Percentiles rank a stretch among this genome's conserved stretches.
Conservation (phyloP, 2,797 vertebrate genomes). For the Triplophysa bombifrons region DNA sequence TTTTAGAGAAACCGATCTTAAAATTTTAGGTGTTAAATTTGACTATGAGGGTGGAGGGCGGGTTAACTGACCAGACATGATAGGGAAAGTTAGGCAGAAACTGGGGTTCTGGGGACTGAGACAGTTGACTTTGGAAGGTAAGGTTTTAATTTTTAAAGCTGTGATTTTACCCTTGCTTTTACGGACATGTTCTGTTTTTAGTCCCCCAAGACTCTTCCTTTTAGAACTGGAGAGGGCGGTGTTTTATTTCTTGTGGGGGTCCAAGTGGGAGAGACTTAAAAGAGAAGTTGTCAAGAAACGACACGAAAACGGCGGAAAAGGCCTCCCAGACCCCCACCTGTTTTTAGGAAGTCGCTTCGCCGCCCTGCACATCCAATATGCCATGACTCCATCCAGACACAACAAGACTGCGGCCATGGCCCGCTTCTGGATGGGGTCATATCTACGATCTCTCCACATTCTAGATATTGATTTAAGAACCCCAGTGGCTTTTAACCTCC, state of each 20-base stretch:
- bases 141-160: conserved; percentile 50
- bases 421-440: background rate
- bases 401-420: conserved; percentile 7
- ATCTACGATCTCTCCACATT: background rate
- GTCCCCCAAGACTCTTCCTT: background rate
- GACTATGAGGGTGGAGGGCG: background rate
- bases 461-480: background rate
- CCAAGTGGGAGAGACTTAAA: conserved; percentile 44
- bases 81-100: conserved; percentile 27
- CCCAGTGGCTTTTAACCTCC: conserved; percentile 15
- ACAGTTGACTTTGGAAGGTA: background rate
- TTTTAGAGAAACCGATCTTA: background rate
- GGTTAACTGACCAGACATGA: conserved; percentile 5
- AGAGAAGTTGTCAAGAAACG: background rate
- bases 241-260: conserved; percentile 52
- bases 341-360: conserved; percentile 24
- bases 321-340: background rate
- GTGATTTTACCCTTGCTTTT: conserved; percentile 54
- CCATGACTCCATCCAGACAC: background rate
- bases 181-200: conserved; percentile 37
- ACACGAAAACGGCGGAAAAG: conserved; percentile 15
- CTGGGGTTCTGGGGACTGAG: conserved; percentile 26
- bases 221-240: background rate
- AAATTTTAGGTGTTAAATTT: conserved; percentile 3
- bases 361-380: conserved; percentile 15